A percentile compares a stretch with the other conserved stretches of the same genome.
Conservation (phyloP, 2,797 vertebrate species). For the Melanotaenia maccullochi region DNA sequence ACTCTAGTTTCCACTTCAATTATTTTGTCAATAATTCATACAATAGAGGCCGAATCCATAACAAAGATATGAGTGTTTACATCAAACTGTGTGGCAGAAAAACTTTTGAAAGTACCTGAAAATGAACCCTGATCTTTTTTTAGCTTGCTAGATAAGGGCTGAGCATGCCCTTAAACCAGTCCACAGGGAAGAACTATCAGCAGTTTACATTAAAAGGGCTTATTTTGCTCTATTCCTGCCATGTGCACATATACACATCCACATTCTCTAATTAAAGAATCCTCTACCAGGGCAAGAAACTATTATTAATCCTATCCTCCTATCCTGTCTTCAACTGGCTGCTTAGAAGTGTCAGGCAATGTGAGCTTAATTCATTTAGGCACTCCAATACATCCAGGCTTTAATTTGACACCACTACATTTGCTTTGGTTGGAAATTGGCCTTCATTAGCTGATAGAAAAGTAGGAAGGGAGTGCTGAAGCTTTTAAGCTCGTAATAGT, state of each 20-base stretch:
- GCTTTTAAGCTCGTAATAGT: conserved; percentile 67
- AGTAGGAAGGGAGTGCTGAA: conserved; percentile 47
- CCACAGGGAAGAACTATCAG: not conserved
- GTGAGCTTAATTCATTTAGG: conserved; percentile 58
- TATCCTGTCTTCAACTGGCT: conserved; percentile 12
- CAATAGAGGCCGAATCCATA: conserved; percentile 52
- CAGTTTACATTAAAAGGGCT: not conserved
- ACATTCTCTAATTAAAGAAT: conserved; percentile 1
- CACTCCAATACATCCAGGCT: conserved; percentile 32
- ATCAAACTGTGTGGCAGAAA: conserved; percentile 41
- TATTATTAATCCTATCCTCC: conserved; percentile 44
- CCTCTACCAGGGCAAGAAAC: conserved; percentile 12
- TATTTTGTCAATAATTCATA: conserved; percentile 66
- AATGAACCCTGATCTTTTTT: not conserved
- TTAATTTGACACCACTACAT: conserved; percentile 53
- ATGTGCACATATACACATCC: not conserved
- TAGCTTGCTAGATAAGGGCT: conserved; percentile 4
- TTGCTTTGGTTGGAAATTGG: conserved; percentile 56
- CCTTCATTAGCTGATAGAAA: conserved; percentile 50
- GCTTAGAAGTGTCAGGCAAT: conserved; percentile 44
- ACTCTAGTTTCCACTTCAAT: conserved; percentile 53
- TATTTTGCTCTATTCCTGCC: not conserved
- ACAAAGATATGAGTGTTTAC: conserved; percentile 56
- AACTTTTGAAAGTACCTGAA: conserved; percentile 5
- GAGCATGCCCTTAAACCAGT: conserved; percentile 3